Conservation (phyloP, 2,797 vertebrate species). For the Neostethus bicornis region DNA sequence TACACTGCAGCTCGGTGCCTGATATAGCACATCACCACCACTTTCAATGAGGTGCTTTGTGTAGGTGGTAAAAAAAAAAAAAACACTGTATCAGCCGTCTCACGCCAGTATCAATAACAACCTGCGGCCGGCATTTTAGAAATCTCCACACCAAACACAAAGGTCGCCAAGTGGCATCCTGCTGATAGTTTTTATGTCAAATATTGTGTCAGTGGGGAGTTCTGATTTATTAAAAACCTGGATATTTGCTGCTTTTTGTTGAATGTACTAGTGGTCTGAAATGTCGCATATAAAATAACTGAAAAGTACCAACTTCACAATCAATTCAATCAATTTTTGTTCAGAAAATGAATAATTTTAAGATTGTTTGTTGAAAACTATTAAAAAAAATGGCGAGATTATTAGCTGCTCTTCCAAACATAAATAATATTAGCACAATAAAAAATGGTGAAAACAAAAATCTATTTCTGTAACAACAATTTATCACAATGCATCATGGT, state of each 20-base stretch:
- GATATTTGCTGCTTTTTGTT: not conserved
- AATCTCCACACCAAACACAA: slow-evolving; percentile 14
- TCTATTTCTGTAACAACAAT: too few species aligned
- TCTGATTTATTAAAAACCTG: not conserved
- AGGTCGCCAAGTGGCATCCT: slow-evolving; percentile 24
- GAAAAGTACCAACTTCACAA: not conserved
- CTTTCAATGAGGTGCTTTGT: slow-evolving; percentile 1
- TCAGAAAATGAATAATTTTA: too few species aligned
- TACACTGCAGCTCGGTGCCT: not conserved
- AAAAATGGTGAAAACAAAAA: too few species aligned
- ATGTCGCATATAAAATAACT: not conserved
- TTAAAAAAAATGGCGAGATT: too few species aligned
- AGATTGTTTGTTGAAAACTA: too few species aligned
- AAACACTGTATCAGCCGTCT: slow-evolving; percentile 18
- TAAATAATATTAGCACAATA: too few species aligned
- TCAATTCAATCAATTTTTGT: too few species aligned
- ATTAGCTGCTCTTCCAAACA: too few species aligned
- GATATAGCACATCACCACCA: slow-evolving; percentile 7
- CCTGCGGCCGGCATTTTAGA: slow-evolving; percentile 30
- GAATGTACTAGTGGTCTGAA: not conserved
- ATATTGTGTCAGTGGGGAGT: slow-evolving; percentile 4
- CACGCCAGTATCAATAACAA: slow-evolving; percentile 34
- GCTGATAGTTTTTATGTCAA: slow-evolving; percentile 19
- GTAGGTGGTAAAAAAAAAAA: slow-evolving; percentile 11
- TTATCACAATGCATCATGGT: too few species aligned